Evolutionary conservation across 2,113 vertebrate genomes (phyloP).

Genomic region (Charadrius vociferus): DNA sequence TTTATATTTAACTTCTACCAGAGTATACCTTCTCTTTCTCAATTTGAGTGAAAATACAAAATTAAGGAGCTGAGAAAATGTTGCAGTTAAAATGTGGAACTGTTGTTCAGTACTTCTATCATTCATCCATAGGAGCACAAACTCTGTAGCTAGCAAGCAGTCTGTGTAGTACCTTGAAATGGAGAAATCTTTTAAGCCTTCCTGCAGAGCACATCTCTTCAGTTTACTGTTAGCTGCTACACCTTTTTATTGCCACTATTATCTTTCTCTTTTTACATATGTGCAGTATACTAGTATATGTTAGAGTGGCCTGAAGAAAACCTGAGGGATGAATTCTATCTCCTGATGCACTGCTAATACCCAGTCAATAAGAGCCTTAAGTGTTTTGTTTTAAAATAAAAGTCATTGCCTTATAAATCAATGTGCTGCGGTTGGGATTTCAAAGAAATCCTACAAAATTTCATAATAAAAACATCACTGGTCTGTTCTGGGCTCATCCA

Average conservation of each 20-base stretch:
- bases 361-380: neutral
- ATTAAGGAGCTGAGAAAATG: neutral
- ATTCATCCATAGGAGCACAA: neutral
- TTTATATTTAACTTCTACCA: neutral
- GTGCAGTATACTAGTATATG: neutral
- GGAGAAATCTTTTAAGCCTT: neutral
- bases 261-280: neutral
- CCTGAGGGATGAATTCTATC: neutral
- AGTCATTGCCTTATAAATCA: neutral
- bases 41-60: neutral
- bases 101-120: neutral
- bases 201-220: neutral
- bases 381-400: neutral
- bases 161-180: neutral
- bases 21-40: neutral
- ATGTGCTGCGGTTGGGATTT: neutral
- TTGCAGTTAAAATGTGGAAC: neutral
- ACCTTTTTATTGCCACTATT: neutral
- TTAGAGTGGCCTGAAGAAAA: neutral
- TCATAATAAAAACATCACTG: fast-evolving
- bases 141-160: neutral
- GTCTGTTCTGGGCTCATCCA: neutral
- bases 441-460: neutral
- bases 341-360: neutral
- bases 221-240: neutral